phyloP scores from a whole-genome alignment of 2,113 vertebrate genomes.

The Tapirus terrestris region DNA sequence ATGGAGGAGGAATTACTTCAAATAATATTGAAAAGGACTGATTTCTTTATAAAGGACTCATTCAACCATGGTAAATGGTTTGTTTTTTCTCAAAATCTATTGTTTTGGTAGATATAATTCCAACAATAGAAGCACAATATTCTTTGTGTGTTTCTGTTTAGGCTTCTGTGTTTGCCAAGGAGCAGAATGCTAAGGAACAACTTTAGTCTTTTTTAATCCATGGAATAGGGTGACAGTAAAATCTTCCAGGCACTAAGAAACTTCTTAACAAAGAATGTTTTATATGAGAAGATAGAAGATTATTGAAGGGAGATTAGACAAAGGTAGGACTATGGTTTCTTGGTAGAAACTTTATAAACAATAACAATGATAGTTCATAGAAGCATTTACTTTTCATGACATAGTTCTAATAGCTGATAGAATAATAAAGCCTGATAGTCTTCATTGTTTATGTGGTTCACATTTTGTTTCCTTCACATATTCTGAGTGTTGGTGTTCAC shows the following conservation, averaged over 20 bases:
- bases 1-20: conserved; percentile 64
- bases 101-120: conserved; percentile 74
- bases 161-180: conserved; percentile 27
- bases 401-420: conserved; percentile 26
- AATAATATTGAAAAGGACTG: conserved; percentile 70
- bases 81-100: conserved; percentile 51
- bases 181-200: conserved; percentile 47
- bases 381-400: conserved; percentile 56
- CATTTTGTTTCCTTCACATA: background rate
- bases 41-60: conserved; percentile 82
- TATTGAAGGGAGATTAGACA: background rate
- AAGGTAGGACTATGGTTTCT: background rate
- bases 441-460: background rate
- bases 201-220: conserved; percentile 57
- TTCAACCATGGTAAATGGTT: conserved; percentile 79
- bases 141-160: conserved; percentile 75
- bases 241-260: background rate
- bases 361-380: background rate
- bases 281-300: background rate
- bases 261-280: background rate
- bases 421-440: conserved; percentile 37
- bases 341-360: background rate
- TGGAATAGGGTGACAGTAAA: background rate
- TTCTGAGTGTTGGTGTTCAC: background rate
- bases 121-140: conserved; percentile 73